A percentile compares a stretch with the other conserved stretches of the same genome.
Conservation (phyloP, 2,888 invertebrate species). For the Lasioglossum vierecki region DNA sequence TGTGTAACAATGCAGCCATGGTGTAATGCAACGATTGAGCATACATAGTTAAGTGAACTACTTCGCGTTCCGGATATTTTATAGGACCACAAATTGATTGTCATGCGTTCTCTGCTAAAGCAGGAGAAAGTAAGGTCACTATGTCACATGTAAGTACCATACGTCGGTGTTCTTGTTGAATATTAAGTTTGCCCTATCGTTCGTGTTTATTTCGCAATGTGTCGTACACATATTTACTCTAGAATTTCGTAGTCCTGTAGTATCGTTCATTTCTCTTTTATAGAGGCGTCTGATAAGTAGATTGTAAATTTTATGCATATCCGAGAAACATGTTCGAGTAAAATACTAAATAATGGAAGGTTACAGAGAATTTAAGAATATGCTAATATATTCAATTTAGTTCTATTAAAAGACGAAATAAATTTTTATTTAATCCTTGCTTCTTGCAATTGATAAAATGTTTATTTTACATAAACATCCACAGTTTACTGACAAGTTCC, state of each 20-base stretch:
- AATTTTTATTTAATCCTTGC: no score
- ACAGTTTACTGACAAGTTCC: no score
- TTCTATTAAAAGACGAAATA: no score
- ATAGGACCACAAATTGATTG: conserved; percentile 56
- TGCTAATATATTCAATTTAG: neutral
- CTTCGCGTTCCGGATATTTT: conserved; percentile 48
- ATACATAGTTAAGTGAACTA: conserved; percentile 7
- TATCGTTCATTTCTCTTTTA: neutral
- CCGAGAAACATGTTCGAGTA: neutral
- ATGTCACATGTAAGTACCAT: conserved; percentile 25
- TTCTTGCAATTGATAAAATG: neutral
- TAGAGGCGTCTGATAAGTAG: neutral
- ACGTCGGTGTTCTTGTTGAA: conserved; percentile 25
- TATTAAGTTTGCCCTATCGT: conserved; percentile 5
- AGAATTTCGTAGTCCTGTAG: neutral
- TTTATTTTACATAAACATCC: no score
- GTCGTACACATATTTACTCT: neutral
- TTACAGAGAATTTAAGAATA: no score
- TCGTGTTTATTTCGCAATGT: neutral
- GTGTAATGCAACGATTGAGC: neutral
- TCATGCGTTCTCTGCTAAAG: conserved; percentile 58
- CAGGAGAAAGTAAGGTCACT: conserved; percentile 69
- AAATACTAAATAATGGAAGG: neutral
- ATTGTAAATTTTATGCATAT: neutral
- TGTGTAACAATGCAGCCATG: neutral